Conservation (phyloP, 2,888 invertebrate species). For the Drosophila silvestris region DNA sequence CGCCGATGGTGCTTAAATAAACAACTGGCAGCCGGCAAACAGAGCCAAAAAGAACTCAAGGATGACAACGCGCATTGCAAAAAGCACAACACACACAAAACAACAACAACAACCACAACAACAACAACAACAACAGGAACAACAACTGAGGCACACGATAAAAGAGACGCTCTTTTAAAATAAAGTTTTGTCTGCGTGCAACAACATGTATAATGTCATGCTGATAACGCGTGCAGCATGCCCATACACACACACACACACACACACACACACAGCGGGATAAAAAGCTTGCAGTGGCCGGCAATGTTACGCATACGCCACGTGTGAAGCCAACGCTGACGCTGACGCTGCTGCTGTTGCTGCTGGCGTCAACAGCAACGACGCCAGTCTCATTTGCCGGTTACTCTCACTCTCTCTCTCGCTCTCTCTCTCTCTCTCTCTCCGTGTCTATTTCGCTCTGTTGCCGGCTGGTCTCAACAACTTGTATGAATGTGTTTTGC, state of each 20-base stretch:
- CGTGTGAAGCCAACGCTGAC: slow-evolving; percentile 35
- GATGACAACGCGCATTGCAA: slow-evolving; percentile 32
- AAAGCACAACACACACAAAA: slow-evolving; percentile 14
- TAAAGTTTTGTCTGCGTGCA: slow-evolving; percentile 39
- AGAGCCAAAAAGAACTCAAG: slow-evolving; percentile 39
- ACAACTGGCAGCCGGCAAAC: slow-evolving; percentile 72
- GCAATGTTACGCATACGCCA: slow-evolving; percentile 66
- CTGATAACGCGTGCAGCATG: slow-evolving; percentile 40
- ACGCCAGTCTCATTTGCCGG: slow-evolving; percentile 34
- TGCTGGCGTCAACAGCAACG: not conserved
- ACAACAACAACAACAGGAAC: slow-evolving; percentile 6
- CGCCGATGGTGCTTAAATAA: slow-evolving; percentile 68
- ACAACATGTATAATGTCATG: slow-evolving; percentile 18
- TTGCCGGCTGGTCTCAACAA: slow-evolving; percentile 64
- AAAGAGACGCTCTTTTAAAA: slow-evolving; percentile 42
- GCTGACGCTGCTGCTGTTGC: slow-evolving; percentile 9
- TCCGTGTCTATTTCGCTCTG: slow-evolving; percentile 2
- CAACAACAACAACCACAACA: not conserved
- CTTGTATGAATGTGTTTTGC: slow-evolving; percentile 78
- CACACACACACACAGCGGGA: slow-evolving; percentile 5
- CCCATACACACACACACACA: slow-evolving; percentile 5
- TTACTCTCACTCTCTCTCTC: slow-evolving; percentile 1
- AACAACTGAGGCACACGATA: slow-evolving; percentile 33
- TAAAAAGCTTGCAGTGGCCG: slow-evolving; percentile 27
- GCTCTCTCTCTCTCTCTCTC: slow-evolving; percentile 1